These are phyloP conservation scores for Metellina segmentata DNA, from an alignment of 2,888 invertebrate genomes.

Conservation along the genomic window DNA sequence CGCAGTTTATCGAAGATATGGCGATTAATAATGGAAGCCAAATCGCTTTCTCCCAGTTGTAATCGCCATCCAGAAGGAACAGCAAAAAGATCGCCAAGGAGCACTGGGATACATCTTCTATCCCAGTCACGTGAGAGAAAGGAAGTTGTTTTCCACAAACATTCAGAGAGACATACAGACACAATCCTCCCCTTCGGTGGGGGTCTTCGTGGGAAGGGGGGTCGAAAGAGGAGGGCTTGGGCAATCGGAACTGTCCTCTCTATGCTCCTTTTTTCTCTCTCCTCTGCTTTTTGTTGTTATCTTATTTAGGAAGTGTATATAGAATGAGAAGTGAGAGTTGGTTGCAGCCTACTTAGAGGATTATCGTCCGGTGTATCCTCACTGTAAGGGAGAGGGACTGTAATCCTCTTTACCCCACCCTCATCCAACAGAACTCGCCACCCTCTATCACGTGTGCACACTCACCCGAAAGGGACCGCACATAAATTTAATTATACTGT, in stretches of 20 bases:
- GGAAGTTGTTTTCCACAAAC: conserved; percentile 73
- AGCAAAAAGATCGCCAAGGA: conserved; percentile 35
- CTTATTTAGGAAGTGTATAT: conserved; percentile 72
- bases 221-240: conserved; percentile 1
- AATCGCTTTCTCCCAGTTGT: conserved; percentile 57
- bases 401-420: conserved; percentile 63
- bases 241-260: conserved; percentile 47
- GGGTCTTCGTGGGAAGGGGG: background rate
- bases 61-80: conserved; percentile 34
- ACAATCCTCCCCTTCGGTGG: conserved; percentile 44
- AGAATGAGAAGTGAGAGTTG: conserved; percentile 58
- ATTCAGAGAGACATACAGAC: conserved; percentile 54
- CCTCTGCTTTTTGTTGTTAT: conserved; percentile 41
- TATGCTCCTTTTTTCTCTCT: conserved; percentile 10
- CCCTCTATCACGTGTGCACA: conserved; percentile 1
- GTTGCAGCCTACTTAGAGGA: conserved; percentile 69
- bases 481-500: conserved; percentile 12
- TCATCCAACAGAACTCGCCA: conserved; percentile 6
- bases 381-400: conserved; percentile 40
- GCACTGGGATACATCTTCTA: conserved; percentile 27
- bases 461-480: conserved; percentile 5
- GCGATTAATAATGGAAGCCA: conserved; percentile 66
- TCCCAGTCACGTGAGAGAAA: conserved; percentile 55
- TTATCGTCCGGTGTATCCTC: conserved; percentile 55
- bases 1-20: conserved; percentile 40